Base-by-base conservation (phyloP, 2,888 invertebrate genomes). In the Camponotus fellah region DNA sequence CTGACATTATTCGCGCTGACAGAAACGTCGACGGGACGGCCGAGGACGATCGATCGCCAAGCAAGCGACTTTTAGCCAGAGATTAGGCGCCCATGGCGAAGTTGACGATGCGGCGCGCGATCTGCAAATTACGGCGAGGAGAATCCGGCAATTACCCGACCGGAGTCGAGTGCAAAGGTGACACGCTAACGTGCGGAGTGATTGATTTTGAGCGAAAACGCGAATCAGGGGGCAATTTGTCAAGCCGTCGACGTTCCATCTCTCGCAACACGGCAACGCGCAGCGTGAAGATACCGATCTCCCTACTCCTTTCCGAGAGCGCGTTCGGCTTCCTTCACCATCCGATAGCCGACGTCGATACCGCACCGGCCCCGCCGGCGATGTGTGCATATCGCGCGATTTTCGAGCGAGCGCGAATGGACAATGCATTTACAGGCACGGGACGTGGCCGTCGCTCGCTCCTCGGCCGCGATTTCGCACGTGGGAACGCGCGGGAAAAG, bases 131-230 rank as follows among this genome's bases (percentile, higher is more conserved):
- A 90, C 69, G 82, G 81, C 66, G 86, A 53, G 49, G 43, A 86
- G 91, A 90, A 89, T 91, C 90, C 81, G 91, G 85, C 87, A 87
- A 90, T 92, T 90, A 90, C 82, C 2, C 26, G 26, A 2, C 26
- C 26, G 26, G 26, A 53, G 49, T 88, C 85, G 87, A 87, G 90
- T 84, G 88, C 89, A 92, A 90, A 92, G 92, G 91, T 92, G 92
- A 92, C 92, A 91, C 87, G 88, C 88, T 87, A 86, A 91, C 89
- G 85, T 3, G 90, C 80, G 81, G 83, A 88, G 92, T 94, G 94
- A 95, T 95, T 95, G 94, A 95, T 94, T 94, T 93, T 92, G 26
- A 93, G 93, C 91, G 94, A 94, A 94, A 94, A 92, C 93, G 94
- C 93, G 93, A 94, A 94, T 94, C 94, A 93, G 92, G 90, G 92